Conservation (phyloP, 1,140 invertebrate species). For the Araneus ventricosus region DNA sequence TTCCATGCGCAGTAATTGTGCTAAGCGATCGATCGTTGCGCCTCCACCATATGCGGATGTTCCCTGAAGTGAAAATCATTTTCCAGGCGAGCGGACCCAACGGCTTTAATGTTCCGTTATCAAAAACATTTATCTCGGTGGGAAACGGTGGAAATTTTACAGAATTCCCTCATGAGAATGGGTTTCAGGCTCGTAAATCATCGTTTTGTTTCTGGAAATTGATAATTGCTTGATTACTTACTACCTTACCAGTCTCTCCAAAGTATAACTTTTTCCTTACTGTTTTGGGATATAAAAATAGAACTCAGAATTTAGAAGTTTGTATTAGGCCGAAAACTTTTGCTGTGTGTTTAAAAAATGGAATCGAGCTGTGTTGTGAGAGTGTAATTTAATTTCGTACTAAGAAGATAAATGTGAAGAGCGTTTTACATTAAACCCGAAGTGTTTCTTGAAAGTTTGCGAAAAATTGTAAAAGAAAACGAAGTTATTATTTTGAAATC, state of each 20-base stretch:
- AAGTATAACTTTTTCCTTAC: too few relatives aligned
- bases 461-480: too few relatives aligned
- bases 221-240: conserved; percentile 48
- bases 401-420: too few relatives aligned
- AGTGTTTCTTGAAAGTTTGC: too few relatives aligned
- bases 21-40: neutral
- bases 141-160: conserved; percentile 37
- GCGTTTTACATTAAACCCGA: too few relatives aligned
- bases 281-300: too few relatives aligned
- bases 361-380: too few relatives aligned
- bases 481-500: too few relatives aligned
- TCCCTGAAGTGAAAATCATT: conserved; percentile 33
- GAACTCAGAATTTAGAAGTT: too few relatives aligned
- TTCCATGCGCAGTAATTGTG: neutral
- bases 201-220: conserved; percentile 56
- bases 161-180: conserved; percentile 20
- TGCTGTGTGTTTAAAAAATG: too few relatives aligned
- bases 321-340: too few relatives aligned
- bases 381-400: too few relatives aligned
- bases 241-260: neutral
- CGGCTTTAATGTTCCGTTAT: conserved; percentile 54
- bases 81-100: neutral
- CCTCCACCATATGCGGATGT: neutral
- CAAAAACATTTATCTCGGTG: conserved; percentile 47
- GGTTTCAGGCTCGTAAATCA: conserved; percentile 47